Evolutionary conservation across 2,113 vertebrate genomes (phyloP).

Genomic region (Xiphias gladius): DNA sequence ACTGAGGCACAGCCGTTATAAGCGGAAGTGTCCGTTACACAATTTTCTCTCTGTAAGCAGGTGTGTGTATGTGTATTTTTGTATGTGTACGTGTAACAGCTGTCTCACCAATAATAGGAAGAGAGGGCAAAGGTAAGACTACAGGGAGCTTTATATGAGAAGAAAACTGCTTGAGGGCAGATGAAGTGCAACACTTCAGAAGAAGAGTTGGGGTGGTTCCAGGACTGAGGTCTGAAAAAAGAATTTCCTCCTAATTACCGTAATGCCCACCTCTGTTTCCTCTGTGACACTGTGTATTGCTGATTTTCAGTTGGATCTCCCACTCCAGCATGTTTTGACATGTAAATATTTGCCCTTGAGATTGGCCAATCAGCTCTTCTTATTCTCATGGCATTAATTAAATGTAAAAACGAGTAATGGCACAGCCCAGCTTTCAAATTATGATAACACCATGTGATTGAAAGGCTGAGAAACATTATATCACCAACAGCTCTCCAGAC

Average conservation of each 20-base stretch:
- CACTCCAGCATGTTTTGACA: slow-evolving; percentile 24
- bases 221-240: not conserved
- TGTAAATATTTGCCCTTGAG: slow-evolving; percentile 35
- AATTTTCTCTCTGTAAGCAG: slow-evolving; percentile 17
- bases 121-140: slow-evolving; percentile 35
- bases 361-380: slow-evolving; percentile 12
- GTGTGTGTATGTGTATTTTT: not conserved
- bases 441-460: slow-evolving; percentile 5
- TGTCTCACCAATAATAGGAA: slow-evolving; percentile 11
- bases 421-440: not conserved
- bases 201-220: slow-evolving; percentile 30
- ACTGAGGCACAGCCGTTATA: not conserved
- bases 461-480: not conserved
- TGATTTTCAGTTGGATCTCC: not conserved
- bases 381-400: slow-evolving; percentile 42
- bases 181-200: slow-evolving; percentile 25
- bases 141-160: slow-evolving; percentile 10
- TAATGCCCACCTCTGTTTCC: not conserved
- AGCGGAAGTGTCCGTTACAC: slow-evolving; percentile 33
- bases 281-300: not conserved
- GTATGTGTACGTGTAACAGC: not conserved
- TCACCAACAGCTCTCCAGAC: slow-evolving; percentile 12
- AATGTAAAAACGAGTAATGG: not conserved
- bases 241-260: slow-evolving; percentile 19
- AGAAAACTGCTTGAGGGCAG: not conserved